These are phyloP conservation scores for Plagiodera versicolora DNA, from an alignment of 2,888 invertebrate genomes.

Conservation along the genomic window DNA sequence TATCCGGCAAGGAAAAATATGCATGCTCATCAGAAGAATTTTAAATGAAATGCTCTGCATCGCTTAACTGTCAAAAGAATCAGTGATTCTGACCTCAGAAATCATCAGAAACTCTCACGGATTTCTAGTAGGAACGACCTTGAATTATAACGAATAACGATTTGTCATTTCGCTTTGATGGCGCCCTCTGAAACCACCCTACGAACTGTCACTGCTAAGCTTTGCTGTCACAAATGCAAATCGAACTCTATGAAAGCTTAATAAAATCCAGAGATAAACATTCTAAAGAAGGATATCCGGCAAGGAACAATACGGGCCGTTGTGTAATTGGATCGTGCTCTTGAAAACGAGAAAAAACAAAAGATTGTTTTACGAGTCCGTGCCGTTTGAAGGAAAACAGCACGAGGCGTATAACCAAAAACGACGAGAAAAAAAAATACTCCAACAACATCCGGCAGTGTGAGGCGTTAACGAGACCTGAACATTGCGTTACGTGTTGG, in stretches of 20 bases:
- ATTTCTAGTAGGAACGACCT: too few relatives aligned
- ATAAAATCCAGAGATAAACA: constrained; percentile 16
- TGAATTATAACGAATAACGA: too few relatives aligned
- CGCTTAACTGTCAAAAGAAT: too few relatives aligned
- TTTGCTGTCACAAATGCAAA: too few relatives aligned
- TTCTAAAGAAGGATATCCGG: constrained; percentile 37
- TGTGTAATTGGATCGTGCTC: constrained; percentile 28
- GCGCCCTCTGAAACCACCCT: too few relatives aligned
- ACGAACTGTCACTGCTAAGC: too few relatives aligned
- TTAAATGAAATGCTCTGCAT: too few relatives aligned
- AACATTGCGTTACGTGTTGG: constrained; percentile 34
- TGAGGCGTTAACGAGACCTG: constrained; percentile 32
- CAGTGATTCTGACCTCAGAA: too few relatives aligned
- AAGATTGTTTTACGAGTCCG: constrained; percentile 32
- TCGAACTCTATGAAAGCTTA: constrained; percentile 15
- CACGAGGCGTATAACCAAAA: constrained; percentile 19
- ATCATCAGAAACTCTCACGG: too few relatives aligned
- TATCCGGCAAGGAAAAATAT: too few relatives aligned
- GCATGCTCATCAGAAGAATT: too few relatives aligned
- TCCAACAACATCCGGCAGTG: constrained; percentile 34
- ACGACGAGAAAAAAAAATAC: constrained; percentile 25
- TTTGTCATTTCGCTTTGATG: too few relatives aligned
- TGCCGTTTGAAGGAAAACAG: constrained; percentile 35
- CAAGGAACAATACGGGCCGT: constrained; percentile 27
- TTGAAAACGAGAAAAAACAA: constrained; percentile 25